Evolutionary conservation across 2,888 invertebrate genomes (phyloP), one percentile per base, ranked within the genome.

Genomic region (Dryomyza anilis): DNA sequence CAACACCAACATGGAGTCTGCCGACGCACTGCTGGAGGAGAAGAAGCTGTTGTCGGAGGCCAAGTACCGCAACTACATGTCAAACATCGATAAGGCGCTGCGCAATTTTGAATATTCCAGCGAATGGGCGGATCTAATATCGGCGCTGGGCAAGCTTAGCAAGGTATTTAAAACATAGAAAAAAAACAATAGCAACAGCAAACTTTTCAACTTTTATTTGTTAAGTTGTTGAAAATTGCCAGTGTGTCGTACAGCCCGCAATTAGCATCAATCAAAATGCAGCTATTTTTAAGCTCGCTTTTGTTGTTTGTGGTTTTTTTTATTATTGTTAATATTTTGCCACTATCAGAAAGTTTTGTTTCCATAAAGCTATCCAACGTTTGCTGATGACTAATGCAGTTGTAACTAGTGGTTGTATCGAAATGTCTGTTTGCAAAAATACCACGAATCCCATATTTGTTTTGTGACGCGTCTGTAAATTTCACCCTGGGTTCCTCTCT

Each of bases 61-160:
- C 21, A 93, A 93, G 81, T 94, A 93, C 83, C 86, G 93, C 73
- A 88, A 89, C 86, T 91, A 92, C 81, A 91, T 91, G 71, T 88
- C 89, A 50, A 89, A 91, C 69, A 89, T 96, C 61, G 95, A 96
- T 80, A 94, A 93, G 82, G 94, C 94, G 16, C 84, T 96, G 68
- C 93, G 92, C 79, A 92, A 90, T 82, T 96, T 96, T 84, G 96
- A 96, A 78, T 92, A 92, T 78, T 94, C 95, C n/a, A 92, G 92
- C 74, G 95, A 96, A 87, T 96, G 96, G 96, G 94, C 95, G 63
- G 96, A 96, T 84, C 86, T 96, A 59, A 96, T 96, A 76, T 91
- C 94, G 62, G 94, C 95, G 5, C 84, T 96, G 33, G 93, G 92
- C 57, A 95, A 95, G 84, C 86, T 96, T 36, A 94, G 93, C 81